Evolutionary conservation across 2,113 vertebrate species (phyloP), one percentile per base, ranked within the genome.

Genomic region (Coptodon rendalli): DNA sequence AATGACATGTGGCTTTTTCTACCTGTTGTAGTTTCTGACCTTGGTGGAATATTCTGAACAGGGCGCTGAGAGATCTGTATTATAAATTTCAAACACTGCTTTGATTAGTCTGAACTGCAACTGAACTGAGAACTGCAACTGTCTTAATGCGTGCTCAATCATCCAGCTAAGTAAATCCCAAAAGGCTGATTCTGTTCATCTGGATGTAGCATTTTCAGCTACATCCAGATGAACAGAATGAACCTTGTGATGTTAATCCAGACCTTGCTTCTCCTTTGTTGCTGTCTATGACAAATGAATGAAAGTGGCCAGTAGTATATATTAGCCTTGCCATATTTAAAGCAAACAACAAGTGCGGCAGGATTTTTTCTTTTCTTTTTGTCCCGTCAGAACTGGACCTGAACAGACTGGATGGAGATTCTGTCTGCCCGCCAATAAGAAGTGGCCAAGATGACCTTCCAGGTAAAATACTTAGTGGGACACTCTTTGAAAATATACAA

Each of bases 381-480:
- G 11, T 81, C 43, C 73, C 24, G 34, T 82, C 91, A 97, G 96
- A 97, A 88, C 86, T 96, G 14, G 96, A 97, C 87, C 87, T 96
- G 52, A 97, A 96, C 92, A 90, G 97, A 59, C 78, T 97, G 88
- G 97, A 97, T 76, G 97, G 96, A 0, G 96, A 96, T 48, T 96
- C 92, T 1, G 96, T 97, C 86, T 97, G 97, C 80, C 97, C 97
- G 7, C 94, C 96, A 34, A 94, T 97, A 83, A 96, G 95, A 89
- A 95, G 94, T 7, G 96, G 96, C 93, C 96, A 97, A 88, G 97
- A 97, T 87, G 97, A 97, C 89, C 96, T 97, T 91, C 96, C 96
- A 96, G 97, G 97, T 97, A 94, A 95, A 91, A 86, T 17, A 34
- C 38, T 24, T 9, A 63, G 27, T 5, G 31, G 2, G 48, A 34